Conservation (phyloP, 1,140 invertebrate species). For the Bombus vancouverensis region DNA sequence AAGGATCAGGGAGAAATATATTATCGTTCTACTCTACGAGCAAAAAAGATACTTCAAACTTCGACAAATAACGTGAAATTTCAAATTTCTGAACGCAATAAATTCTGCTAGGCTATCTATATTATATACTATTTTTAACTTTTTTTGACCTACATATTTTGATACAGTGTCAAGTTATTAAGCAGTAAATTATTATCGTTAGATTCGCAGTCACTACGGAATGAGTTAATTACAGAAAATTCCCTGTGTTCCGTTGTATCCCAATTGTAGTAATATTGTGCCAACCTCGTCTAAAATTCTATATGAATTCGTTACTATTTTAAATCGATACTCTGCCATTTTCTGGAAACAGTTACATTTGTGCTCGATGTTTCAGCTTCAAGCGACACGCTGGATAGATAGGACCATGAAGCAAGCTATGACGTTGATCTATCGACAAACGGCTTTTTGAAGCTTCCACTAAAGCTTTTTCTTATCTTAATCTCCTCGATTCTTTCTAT, state of each 20-base stretch:
- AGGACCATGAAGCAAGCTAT: not conserved
- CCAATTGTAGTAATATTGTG: not conserved
- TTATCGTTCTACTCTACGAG: not conserved
- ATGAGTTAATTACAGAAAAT: slow-evolving; percentile 20
- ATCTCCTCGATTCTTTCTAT: not conserved
- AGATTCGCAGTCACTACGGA: not conserved
- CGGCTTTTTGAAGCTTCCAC: not conserved
- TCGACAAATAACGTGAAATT: not conserved
- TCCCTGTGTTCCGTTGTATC: not conserved
- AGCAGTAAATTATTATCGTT: not conserved
- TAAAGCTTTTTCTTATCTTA: not conserved
- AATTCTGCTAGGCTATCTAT: not conserved
- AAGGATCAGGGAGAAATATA: not conserved
- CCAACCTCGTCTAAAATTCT: not conserved
- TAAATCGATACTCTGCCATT: not conserved
- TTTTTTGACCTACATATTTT: too few species aligned
- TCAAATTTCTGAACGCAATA: not conserved
- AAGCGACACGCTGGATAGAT: not conserved
- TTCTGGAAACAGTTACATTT: too few species aligned
- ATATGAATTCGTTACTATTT: not conserved
- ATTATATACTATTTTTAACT: not conserved
- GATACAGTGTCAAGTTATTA: not conserved
- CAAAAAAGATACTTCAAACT: not conserved
- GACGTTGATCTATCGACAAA: not conserved
- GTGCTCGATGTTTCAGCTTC: not conserved